Evolutionary conservation across 2,113 vertebrate species (phyloP), one percentile per base, ranked within the genome.

Genomic region (Odontophorus gujanensis): DNA sequence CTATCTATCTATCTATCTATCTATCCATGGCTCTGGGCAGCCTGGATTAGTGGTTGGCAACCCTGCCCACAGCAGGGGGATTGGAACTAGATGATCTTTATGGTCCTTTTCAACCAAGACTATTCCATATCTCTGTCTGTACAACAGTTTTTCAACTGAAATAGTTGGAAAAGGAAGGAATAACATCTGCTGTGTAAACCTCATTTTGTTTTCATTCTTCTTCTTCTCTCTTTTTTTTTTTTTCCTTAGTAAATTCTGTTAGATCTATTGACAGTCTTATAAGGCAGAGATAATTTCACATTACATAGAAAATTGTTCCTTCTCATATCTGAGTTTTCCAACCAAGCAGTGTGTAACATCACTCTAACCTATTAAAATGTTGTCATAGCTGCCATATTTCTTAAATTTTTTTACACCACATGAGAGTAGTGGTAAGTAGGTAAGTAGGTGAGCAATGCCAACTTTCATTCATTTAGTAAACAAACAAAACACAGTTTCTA

Each of bases 161-260:
- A 68, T 4, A 72, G 73, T 62, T 43, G 5, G 26, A 76, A 87
- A 80, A 7, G 8, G 16, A 85, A 83, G 5, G 3, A 25, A 17
- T 32, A 3, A 0, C 4, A 58, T 65, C 18, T 80, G 11, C 30
- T 51, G 50, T 57, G n/a, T 30, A 93, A 76, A 38, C 9, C 8
- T 22, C 7, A 38, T 8, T 7, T 47, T 72, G 0, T 26, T 68
- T 58, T 72, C 5, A 2, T 36, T 21, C 12, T 24, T 13, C 34
- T 21, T 75, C 11, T 7, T 58, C 32, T 24, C n/a, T n/a, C n/a
- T 40, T 11, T 58, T 25, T 38, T 38, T 30, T 6, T 22, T 9
- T 47, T 47, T 45, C 6, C 55, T 26, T 19, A 13, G 47, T 2
- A 36, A 3, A 6, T 85, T 81, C 30, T 77, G 17, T 38, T 40